Evolutionary conservation across 2,888 invertebrate species (phyloP).

Genomic region (Mesopsocus fuscifrons): DNA sequence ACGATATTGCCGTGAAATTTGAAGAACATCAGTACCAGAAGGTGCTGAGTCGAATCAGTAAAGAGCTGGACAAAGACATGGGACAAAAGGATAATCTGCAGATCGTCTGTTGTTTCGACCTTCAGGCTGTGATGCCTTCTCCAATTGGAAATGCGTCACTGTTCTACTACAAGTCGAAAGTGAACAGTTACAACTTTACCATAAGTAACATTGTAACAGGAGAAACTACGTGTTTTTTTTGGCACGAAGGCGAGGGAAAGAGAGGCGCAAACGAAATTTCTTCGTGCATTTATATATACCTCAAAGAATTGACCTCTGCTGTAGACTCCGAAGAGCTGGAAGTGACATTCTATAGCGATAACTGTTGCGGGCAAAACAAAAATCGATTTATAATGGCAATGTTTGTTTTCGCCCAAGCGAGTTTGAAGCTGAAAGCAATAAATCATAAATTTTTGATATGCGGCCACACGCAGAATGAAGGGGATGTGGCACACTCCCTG

Average conservation of each 20-base stretch:
- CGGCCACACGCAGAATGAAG: background rate
- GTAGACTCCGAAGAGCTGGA: background rate
- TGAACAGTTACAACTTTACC: background rate
- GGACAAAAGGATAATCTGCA: background rate
- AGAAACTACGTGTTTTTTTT: background rate
- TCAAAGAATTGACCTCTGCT: background rate
- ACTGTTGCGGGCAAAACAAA: background rate
- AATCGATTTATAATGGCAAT: background rate
- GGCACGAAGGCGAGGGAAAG: background rate
- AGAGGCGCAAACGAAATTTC: background rate
- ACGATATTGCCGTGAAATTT: background rate
- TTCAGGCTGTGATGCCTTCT: constrained; percentile 9
- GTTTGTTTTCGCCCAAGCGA: background rate
- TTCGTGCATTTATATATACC: background rate
- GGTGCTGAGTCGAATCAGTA: constrained; percentile 3
- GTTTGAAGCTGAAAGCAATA: background rate
- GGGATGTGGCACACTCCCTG: background rate
- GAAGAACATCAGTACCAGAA: constrained; percentile 5
- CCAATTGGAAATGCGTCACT: constrained; percentile 8
- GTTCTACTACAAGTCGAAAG: constrained; percentile 10
- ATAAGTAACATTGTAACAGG: background rate
- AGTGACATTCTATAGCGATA: background rate
- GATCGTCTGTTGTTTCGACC: constrained; percentile 4
- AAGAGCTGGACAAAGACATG: constrained; percentile 10
- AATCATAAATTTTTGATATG: background rate